Base-by-base conservation (phyloP, 2,113 vertebrate species). In the Nansenia antarctica region DNA sequence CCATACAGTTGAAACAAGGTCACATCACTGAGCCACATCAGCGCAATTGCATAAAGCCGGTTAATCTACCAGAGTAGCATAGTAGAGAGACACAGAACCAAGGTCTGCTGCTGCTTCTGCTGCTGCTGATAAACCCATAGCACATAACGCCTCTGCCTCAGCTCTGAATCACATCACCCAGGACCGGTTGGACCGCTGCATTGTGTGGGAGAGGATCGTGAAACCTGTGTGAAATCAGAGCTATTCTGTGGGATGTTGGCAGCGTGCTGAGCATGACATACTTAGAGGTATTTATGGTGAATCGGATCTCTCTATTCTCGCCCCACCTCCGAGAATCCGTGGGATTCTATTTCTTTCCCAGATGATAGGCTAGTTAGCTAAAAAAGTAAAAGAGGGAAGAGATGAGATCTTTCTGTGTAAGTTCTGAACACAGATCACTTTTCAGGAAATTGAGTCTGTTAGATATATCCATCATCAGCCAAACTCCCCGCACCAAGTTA, bases 311-410 rank as follows among this genome's bases (percentile, higher is more conserved):
- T 72, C 75, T 81, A 39, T 65, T 73, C 72, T 77, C 74, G 74
- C 82, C 72, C 76, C 47, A 5, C 30, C 53, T 31, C 52, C 78
- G 74, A 74, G 68, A 83, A 85, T 72, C 74, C 60, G 45, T 1
- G 26, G 80, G 67, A 76, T 84, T 83, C 77, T 81, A 65, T 79
- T 82, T 58, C 86, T 86, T 83, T 80, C 45, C 66, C 31, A 81
- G 84, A 85, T 85, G 73, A 82, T 83, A 85, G 85, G 76, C 74
- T 45, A 68, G 72, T 59, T 69, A 39, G 81, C 81, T 82, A 72
- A 65, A 39, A 52, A 65, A 78, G 82, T 80, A 76, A 11, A 11
- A 20, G 39, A 64, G 74, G 82, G 78, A 64, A 59, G 69, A 79
- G 49, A 37, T n/a, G n/a, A n/a, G n/a, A n/a, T n/a, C n/a, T n/a